Conservation (phyloP, 2,888 invertebrate species). For the Tetragonula carbonaria region DNA sequence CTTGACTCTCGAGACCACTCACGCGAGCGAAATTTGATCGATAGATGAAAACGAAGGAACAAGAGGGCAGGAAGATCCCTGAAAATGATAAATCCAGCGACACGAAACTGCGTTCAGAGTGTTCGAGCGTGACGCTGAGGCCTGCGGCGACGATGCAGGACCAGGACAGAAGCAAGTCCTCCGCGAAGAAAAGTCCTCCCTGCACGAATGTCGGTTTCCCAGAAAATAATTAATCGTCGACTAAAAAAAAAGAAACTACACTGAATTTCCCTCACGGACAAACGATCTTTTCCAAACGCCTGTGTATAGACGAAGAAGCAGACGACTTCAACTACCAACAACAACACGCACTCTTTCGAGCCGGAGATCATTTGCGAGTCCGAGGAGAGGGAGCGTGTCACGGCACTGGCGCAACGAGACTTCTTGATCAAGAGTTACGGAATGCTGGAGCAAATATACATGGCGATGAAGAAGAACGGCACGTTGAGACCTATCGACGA, state of each 20-base stretch:
- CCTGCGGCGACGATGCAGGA: background rate
- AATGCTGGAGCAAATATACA: slow-evolving; percentile 88
- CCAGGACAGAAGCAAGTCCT: slow-evolving; percentile 83
- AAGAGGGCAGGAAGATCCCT: slow-evolving; percentile 70
- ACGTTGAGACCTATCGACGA: slow-evolving; percentile 88
- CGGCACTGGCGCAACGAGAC: slow-evolving; percentile 88
- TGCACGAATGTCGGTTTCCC: slow-evolving; percentile 32
- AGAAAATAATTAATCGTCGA: background rate
- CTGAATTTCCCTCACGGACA: background rate
- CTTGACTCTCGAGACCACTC: too few species aligned
- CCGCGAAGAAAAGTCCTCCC: slow-evolving; percentile 23
- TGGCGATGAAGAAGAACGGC: slow-evolving; percentile 89
- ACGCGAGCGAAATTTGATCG: background rate
- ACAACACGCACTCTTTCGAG: slow-evolving; percentile 85
- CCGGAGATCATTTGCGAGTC: slow-evolving; percentile 88
- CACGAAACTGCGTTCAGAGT: slow-evolving; percentile 72
- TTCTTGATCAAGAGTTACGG: slow-evolving; percentile 89
- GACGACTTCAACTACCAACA: slow-evolving; percentile 69
- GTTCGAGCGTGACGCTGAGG: slow-evolving; percentile 60
- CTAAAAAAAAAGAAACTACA: too few species aligned
- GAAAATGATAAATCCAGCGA: slow-evolving; percentile 73
- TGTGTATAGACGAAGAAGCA: slow-evolving; percentile 66
- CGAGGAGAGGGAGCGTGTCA: slow-evolving; percentile 90
- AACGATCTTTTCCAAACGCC: background rate
- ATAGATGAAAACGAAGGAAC: slow-evolving; percentile 73